A percentile compares a stretch with the other conserved stretches of the same genome.
Conservation (phyloP, 2,113 vertebrate genomes). For the mouse (Mus musculus) region GRCm39 chr5:20186501-20187000, state of each 20-base stretch:
- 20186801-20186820: not conserved
- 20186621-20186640: conserved; percentile 61
- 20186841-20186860: conserved; percentile 62
- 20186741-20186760: not conserved
- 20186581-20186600: conserved; percentile 53
- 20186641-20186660: conserved; percentile 65
- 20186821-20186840: conserved; percentile 16
- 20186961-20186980: conserved; percentile 42
- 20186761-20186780: conserved; percentile 45
- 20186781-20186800: conserved; percentile 36
- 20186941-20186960: conserved; percentile 61
- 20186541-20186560: conserved; percentile 7
- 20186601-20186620: conserved; percentile 40
- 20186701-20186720: conserved; percentile 28
- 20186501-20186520: not conserved
- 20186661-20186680: conserved; percentile 16
- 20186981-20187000: conserved; percentile 45
- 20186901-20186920: conserved; percentile 44
- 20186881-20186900: conserved; percentile 27
- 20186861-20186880: conserved; percentile 64
- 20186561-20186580: not conserved
- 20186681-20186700: not conserved
- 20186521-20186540: conserved; percentile 22
- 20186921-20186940: conserved; percentile 1
- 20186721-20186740: not conserved